Evolutionary conservation across 2,113 vertebrate species (phyloP).

Genomic region (Datnioides undecimradiatus): DNA sequence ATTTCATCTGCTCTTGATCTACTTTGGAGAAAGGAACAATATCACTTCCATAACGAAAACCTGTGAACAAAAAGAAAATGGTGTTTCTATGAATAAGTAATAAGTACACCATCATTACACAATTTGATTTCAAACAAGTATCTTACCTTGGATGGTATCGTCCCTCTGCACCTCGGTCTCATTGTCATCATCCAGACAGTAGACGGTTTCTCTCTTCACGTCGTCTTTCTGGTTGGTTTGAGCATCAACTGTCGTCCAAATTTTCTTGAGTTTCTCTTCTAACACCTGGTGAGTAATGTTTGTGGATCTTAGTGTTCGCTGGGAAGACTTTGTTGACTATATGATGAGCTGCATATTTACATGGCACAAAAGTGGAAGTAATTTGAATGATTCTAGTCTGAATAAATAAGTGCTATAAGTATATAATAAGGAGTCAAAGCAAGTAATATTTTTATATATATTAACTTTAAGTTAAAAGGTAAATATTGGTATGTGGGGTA

Average conservation of each 20-base stretch:
- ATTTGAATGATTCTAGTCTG: background rate
- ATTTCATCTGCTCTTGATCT: conserved; percentile 98
- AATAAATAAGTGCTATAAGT: background rate
- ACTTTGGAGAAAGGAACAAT: conserved; percentile 97
- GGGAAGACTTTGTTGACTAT: background rate
- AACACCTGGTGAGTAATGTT: conserved; percentile 81
- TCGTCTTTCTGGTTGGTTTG: conserved; percentile 88
- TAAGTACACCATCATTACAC: background rate
- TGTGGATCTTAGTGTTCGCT: background rate
- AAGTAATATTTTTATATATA: background rate
- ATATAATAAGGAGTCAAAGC: too few species aligned
- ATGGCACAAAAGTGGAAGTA: background rate
- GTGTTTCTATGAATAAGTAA: background rate
- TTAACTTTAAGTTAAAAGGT: background rate
- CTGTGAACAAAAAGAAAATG: conserved; percentile 76
- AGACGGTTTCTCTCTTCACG: conserved; percentile 90
- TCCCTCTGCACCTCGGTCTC: conserved; percentile 94
- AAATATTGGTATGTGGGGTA: background rate
- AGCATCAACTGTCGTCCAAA: conserved; percentile 91
- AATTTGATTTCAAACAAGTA: background rate
- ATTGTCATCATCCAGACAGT: conserved; percentile 94
- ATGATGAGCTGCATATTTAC: background rate
- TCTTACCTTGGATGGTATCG: conserved; percentile 92
- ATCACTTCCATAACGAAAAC: conserved; percentile 96
- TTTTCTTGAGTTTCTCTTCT: conserved; percentile 90